Evolutionary conservation across 2,113 vertebrate species (phyloP).

Genomic region (Nyctibius bracteatus): DNA sequence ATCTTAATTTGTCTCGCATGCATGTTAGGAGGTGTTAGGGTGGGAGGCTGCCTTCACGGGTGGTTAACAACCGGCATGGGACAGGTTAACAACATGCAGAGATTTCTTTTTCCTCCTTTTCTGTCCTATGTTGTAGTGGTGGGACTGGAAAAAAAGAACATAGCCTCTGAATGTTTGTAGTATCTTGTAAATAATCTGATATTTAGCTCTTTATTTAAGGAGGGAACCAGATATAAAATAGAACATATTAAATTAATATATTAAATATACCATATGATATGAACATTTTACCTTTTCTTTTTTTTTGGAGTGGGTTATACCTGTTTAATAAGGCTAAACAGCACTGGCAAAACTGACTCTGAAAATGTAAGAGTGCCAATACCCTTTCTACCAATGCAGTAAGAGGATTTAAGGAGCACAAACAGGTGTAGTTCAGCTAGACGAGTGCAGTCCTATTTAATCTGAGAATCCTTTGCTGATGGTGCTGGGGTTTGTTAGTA

Average conservation of each 20-base stretch:
- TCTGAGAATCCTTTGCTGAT: not conserved
- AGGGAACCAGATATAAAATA: not conserved
- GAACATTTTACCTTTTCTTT: accelerated
- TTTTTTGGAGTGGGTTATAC: accelerated
- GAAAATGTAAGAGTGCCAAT: not conserved
- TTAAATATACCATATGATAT: accelerated
- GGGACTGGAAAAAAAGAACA: not conserved
- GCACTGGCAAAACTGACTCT: not conserved
- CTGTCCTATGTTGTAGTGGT: not conserved
- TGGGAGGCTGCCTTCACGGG: not conserved
- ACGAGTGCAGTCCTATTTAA: not conserved
- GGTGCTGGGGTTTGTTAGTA: not conserved
- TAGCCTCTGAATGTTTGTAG: not conserved
- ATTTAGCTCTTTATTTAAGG: not conserved
- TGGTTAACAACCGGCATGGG: not conserved
- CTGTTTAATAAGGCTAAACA: not conserved
- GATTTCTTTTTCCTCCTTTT: not conserved
- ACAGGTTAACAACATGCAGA: not conserved
- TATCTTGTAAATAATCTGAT: not conserved
- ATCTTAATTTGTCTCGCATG: not conserved
- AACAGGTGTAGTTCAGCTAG: not conserved
- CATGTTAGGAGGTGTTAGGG: not conserved
- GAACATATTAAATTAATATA: too few species aligned
- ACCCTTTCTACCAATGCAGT: not conserved
- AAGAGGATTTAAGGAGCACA: not conserved